phyloP scores from a whole-genome alignment of 2,113 vertebrate species.

The Hylia prasina region DNA sequence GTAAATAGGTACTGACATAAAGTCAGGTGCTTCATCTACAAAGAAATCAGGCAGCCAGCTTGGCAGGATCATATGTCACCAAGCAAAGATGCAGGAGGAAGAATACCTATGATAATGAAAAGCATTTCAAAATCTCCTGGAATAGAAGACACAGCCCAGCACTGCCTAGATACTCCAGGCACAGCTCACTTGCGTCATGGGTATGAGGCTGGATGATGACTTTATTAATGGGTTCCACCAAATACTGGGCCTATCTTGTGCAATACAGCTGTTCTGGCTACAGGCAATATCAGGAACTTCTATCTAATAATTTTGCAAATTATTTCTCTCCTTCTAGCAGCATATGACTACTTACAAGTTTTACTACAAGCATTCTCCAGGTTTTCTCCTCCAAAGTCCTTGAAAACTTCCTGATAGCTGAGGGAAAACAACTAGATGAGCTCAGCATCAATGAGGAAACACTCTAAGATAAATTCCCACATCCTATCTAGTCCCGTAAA shows the following conservation, averaged over 20 bases:
- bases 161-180: not conserved
- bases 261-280: not conserved
- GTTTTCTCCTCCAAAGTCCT: not conserved
- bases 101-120: not conserved
- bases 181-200: fast-evolving
- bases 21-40: not conserved
- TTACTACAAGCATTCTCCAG: not conserved
- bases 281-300: not conserved
- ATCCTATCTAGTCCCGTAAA: not conserved
- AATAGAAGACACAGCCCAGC: not conserved
- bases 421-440: not conserved
- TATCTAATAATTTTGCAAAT: not conserved
- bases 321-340: not conserved
- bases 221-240: not conserved
- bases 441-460: not conserved
- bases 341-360: not conserved
- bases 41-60: not conserved
- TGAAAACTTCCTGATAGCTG: not conserved
- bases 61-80: not conserved
- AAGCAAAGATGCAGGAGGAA: not conserved
- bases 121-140: not conserved
- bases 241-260: not conserved
- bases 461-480: not conserved
- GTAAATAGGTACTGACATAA: not conserved
- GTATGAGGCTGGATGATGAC: not conserved